Base-by-base conservation (phyloP, 2,113 vertebrate genomes). In the Nycticorax nycticorax region DNA sequence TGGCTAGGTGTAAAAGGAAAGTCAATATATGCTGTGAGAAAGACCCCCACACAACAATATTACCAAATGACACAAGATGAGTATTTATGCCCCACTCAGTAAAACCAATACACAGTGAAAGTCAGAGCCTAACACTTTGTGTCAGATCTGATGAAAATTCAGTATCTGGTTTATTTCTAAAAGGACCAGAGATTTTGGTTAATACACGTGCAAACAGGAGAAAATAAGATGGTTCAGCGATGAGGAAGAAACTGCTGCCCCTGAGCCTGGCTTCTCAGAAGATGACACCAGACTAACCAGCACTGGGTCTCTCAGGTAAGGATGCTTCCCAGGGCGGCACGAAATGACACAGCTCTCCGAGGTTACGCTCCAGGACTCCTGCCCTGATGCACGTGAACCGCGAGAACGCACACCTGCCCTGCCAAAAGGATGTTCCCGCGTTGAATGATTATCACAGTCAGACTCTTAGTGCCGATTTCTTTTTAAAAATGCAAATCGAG, bases 261-360 rank as follows among this genome's bases (percentile, higher is more conserved):
- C 8, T 14, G 24, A 76, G 47, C 33, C 64, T 64, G 56, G 30
- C 47, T 69, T 19, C 52, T 24, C 4, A 3, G 59, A 89, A 72
- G 50, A 35, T 0, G 2, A 91, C 9, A 41, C 16, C 0, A 0
- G n/a, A 80, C 32, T 30, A 75, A 68, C 22, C 64, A 90, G 82
- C 0, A 0, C 27, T 59, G 14, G 23, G 21, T 75, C n/a, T 88
- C 55, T 32, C 0, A 0, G 48, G 33, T 48, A 80, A 74, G 37
- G 71, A 53, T 24, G 35, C 30, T 94, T 81, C 30, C 64, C 19
- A 63, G 41, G 41, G 37, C 0, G 6, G 22, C 28, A 45, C 0
- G 1, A 86, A 91, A 68, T 22, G 73, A 75, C 2, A 24, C 56
- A 75, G 48, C 18, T 82, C 57, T 50, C 35, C 24, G 48, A 43